Conservation (phyloP, 2,113 vertebrate species). For the Forbesichthys papilliferus region DNA sequence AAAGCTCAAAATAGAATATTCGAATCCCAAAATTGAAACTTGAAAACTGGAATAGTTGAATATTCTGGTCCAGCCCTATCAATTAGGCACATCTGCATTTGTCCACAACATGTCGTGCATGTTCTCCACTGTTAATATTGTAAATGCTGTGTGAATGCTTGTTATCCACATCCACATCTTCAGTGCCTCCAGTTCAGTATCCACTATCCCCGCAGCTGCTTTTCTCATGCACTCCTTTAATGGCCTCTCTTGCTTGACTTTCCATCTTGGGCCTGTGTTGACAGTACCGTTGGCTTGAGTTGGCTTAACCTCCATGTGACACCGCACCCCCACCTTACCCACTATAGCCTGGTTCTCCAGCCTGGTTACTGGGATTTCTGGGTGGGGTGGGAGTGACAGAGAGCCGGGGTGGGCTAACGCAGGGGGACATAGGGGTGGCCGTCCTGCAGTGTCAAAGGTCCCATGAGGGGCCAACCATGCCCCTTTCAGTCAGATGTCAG, state of each 20-base stretch:
- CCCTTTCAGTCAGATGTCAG: slow-evolving; percentile 67
- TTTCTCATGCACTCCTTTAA: no score
- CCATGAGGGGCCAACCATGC: slow-evolving; percentile 56
- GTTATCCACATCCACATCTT: no score
- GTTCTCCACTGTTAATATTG: no score
- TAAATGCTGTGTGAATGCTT: no score
- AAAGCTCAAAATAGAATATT: no score
- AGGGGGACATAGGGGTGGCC: slow-evolving; percentile 51
- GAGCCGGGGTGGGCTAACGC: slow-evolving; percentile 45
- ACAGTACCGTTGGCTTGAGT: neutral
- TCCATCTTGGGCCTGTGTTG: slow-evolving; percentile 7
- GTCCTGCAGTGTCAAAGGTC: slow-evolving; percentile 65
- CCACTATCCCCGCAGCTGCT: no score
- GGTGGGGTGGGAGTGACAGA: slow-evolving; percentile 50
- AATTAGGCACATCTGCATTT: no score
- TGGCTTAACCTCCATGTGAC: slow-evolving; percentile 70
- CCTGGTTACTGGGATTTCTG: slow-evolving; percentile 19
- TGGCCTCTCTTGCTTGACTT: neutral
- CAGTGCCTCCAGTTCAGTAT: no score
- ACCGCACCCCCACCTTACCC: slow-evolving; percentile 45
- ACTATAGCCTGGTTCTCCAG: slow-evolving; percentile 22
- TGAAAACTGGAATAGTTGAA: no score
- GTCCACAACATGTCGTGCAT: no score
- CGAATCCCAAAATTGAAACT: no score
- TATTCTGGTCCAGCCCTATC: no score